Base-by-base conservation (phyloP, 2,113 vertebrate species). In the Cynocephalus volans region DNA sequence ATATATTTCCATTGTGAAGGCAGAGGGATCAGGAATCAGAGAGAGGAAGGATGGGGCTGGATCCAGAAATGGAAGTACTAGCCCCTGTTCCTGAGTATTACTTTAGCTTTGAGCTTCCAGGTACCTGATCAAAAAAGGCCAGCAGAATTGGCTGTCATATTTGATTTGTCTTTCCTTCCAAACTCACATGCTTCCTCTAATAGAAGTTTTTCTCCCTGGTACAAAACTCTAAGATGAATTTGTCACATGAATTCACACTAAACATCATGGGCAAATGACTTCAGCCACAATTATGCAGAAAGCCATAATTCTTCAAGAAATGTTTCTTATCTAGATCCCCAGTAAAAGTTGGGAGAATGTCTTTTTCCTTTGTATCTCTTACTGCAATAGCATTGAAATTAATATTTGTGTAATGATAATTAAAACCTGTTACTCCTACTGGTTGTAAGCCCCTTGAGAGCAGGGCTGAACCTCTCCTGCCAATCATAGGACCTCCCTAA, bases 81-180 rank as follows among this genome's bases (percentile, higher is more conserved):
- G 70, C 36, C 36, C 8, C 6, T n/a, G 2, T 26, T 52, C 28
- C 75, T 45, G 45, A 73, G 28, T 19, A 18, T 80, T 50, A 50
- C 0, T 17, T 69, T 65, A 75, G 77, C 36, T 50, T 45, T 93
- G 82, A 65, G 36, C 86, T 80, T 96, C 31, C 67, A 64, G 84
- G 24, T 52, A 19, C 48, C 48, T 33, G 8, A 31, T 54, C 10
- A 73, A 33, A 73, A 86, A 73, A 90, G 65, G 52, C 77, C 67
- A 95, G 52, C 24, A 52, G 64, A 79, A 48, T 6, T 67, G 64
- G 56, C 26, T 17, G 54, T 65, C n/a, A 50, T 9, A 2, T 23
- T 79, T 82, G 41, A 14, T 96, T 82, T 75, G 19, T 79, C 23
- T 83, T 64, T 84, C 45, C 65, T 82, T 86, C n/a, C 72, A 77